These are phyloP conservation scores for Bombus huntii DNA, from an alignment of 1,140 invertebrate genomes.

Conservation along the genomic window DNA sequence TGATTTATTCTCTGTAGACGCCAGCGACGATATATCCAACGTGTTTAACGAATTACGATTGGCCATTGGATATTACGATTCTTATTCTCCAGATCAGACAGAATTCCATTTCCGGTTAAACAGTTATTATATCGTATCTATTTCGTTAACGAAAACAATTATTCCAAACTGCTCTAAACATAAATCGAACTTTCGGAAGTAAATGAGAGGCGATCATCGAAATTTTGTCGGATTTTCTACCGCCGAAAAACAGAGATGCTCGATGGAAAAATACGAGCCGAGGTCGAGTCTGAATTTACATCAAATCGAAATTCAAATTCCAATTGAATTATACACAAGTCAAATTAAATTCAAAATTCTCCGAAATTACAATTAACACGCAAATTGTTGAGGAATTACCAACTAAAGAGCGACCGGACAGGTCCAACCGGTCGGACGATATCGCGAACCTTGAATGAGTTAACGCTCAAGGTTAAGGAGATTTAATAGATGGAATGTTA, in stretches of 20 bases:
- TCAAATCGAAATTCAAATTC: background rate
- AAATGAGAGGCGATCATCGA: background rate
- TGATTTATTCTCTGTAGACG: constrained; percentile 54
- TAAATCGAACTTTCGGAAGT: background rate
- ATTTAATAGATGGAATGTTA: too few relatives aligned
- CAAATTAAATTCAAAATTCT: background rate
- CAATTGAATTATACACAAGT: background rate
- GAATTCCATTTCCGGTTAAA: background rate
- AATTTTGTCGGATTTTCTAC: background rate
- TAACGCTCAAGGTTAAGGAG: too few relatives aligned
- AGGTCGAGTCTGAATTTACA: background rate
- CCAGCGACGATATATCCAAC: constrained; percentile 8
- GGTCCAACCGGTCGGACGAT: too few relatives aligned
- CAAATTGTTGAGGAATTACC: too few relatives aligned
- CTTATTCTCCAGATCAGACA: background rate
- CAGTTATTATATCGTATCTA: too few relatives aligned
- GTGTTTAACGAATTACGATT: constrained; percentile 54
- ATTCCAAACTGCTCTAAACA: background rate
- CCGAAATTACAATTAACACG: background rate
- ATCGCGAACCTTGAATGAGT: too few relatives aligned
- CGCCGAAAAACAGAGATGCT: background rate
- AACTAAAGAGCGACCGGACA: too few relatives aligned
- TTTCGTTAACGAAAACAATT: background rate
- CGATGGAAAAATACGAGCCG: background rate
- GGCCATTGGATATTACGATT: constrained; percentile 23